Conservation (phyloP, 2,888 invertebrate species). For the Hyles lineata region DNA sequence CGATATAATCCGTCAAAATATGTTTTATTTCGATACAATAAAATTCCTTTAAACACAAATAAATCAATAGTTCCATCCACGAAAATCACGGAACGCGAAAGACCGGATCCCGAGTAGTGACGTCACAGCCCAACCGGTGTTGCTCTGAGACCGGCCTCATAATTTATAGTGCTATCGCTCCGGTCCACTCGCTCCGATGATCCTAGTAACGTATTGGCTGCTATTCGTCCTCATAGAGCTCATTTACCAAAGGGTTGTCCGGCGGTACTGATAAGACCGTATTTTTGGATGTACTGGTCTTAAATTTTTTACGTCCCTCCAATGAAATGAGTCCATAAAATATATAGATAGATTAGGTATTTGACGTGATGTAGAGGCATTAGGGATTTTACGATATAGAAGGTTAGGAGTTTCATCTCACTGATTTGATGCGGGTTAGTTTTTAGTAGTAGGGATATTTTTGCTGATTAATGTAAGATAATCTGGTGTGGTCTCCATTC, state of each 20-base stretch:
- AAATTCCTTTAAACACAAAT: not conserved
- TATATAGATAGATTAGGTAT: not conserved
- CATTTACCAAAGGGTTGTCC: conserved; percentile 58
- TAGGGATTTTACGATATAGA: not conserved
- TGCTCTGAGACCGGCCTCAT: conserved; percentile 38
- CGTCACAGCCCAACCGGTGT: conserved; percentile 19
- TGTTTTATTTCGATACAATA: no score
- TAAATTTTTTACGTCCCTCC: conserved; percentile 24
- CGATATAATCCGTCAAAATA: no score
- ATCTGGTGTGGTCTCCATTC: no score
- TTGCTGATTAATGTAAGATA: no score
- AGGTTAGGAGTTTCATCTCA: not conserved
- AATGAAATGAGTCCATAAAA: not conserved
- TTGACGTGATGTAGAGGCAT: not conserved
- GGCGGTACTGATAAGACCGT: conserved; percentile 43
- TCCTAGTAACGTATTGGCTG: conserved; percentile 63
- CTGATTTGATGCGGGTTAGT: no score
- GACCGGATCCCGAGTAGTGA: conserved; percentile 16
- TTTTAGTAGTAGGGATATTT: no score
- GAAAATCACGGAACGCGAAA: not conserved
- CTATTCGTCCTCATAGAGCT: conserved; percentile 54
- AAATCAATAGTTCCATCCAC: not conserved
- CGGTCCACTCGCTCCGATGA: conserved; percentile 55
- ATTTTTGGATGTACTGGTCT: conserved; percentile 34
- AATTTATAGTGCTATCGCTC: conserved; percentile 52